These are phyloP conservation scores for Aythya fuligula DNA, from an alignment of 2,797 vertebrate genomes.

Conservation along the genomic window DNA sequence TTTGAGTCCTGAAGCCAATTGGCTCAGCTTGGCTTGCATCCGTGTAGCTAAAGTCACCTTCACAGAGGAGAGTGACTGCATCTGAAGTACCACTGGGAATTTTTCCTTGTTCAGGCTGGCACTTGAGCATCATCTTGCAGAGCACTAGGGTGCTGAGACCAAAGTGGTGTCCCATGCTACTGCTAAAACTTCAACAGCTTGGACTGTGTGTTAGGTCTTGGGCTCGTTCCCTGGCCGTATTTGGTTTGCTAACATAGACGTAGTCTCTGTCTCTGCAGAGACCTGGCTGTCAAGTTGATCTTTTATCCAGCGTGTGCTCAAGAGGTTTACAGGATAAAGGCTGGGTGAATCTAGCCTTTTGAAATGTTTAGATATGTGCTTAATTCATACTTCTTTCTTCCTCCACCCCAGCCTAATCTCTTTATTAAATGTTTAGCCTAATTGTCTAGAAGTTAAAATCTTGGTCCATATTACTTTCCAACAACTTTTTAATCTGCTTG, in stretches of 20 bases:
- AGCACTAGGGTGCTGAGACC: not conserved
- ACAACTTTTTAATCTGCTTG: not conserved
- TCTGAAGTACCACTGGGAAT: not conserved
- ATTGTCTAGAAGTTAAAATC: not conserved
- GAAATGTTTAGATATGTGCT: not conserved
- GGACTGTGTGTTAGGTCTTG: not conserved
- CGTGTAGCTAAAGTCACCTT: not conserved
- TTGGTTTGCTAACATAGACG: not conserved
- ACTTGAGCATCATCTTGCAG: not conserved
- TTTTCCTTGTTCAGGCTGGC: not conserved
- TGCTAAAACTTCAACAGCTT: not conserved
- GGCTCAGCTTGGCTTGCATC: not conserved
- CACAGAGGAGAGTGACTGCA: not conserved
- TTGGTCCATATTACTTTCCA: not conserved
- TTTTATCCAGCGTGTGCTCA: not conserved
- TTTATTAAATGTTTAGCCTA: not conserved
- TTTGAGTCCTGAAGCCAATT: conserved; percentile 5
- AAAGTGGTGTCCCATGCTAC: not conserved
- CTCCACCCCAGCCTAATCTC: not conserved
- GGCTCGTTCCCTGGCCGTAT: not conserved
- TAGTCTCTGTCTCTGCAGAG: not conserved
- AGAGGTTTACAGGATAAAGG: not conserved
- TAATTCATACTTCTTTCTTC: not conserved
- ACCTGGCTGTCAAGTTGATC: not conserved
- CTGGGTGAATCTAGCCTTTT: not conserved